These are phyloP conservation scores for Aspidapion aeneum DNA, from an alignment of 2,888 invertebrate species.

Conservation along the genomic window DNA sequence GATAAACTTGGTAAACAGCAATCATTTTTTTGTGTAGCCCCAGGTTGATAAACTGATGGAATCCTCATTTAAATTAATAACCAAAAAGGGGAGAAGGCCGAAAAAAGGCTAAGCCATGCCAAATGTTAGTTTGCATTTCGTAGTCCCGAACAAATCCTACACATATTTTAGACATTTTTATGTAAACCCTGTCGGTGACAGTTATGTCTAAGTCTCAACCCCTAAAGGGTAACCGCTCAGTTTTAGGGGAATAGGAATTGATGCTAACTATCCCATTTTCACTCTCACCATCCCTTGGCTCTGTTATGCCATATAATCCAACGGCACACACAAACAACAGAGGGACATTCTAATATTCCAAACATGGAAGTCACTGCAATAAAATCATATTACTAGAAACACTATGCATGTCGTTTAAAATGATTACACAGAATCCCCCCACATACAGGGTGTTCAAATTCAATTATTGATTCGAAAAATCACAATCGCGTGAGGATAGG, in stretches of 20 bases:
- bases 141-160: conserved; percentile 41
- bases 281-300: conserved; percentile 35
- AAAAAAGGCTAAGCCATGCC: not conserved
- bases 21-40: not conserved
- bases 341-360: not conserved
- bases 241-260: conserved; percentile 49
- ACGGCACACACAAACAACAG: conserved; percentile 26
- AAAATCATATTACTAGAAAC: conserved; percentile 37
- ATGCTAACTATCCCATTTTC: conserved; percentile 48
- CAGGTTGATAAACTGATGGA: not conserved
- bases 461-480: no score
- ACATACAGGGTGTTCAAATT: no score
- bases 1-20: not conserved
- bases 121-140: conserved; percentile 18
- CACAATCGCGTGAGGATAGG: no score
- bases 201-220: conserved; percentile 43
- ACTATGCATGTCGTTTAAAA: conserved; percentile 37
- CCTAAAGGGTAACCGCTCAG: conserved; percentile 46
- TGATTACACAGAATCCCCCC: no score
- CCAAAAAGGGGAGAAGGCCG: not conserved
- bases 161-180: conserved; percentile 47
- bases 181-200: conserved; percentile 47
- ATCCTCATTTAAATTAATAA: not conserved
- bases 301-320: conserved; percentile 40
- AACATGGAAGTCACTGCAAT: conserved; percentile 25